Percentiles rank a stretch among this genome's conserved stretches.
These are phyloP conservation scores for Thalassoma bifasciatum DNA, from an alignment of 2,113 vertebrate species.

Conservation along the genomic window DNA sequence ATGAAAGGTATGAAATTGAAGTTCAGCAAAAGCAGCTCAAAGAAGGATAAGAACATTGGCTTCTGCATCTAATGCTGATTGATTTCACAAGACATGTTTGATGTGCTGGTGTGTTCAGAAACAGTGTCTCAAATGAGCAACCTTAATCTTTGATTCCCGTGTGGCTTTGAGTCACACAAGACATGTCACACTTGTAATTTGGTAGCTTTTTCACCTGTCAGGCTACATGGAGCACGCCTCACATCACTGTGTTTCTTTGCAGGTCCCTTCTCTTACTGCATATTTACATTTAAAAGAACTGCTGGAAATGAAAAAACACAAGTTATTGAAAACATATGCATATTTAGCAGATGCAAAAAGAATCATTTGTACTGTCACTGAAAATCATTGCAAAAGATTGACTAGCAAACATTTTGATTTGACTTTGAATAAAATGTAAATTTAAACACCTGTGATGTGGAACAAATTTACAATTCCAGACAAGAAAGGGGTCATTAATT, in stretches of 20 bases:
- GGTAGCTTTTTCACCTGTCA: background rate
- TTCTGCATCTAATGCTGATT: background rate
- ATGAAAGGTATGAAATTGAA: background rate
- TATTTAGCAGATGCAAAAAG: background rate
- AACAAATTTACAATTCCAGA: background rate
- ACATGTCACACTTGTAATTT: background rate
- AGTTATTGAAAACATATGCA: background rate
- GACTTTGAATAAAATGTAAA: too few relatives aligned
- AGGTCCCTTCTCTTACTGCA: background rate
- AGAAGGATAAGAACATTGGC: background rate
- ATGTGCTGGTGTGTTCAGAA: background rate
- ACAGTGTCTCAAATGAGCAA: background rate
- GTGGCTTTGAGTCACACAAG: background rate
- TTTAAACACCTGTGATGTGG: background rate
- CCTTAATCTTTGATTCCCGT: background rate
- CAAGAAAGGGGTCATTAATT: background rate
- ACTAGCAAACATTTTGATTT: too few relatives aligned
- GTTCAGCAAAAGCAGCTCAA: background rate
- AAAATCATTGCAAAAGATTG: background rate
- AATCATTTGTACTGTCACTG: background rate
- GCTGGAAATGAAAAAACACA: background rate
- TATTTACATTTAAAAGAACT: constrained; percentile 37
- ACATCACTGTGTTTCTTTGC: background rate
- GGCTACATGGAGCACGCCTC: background rate
- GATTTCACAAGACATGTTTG: background rate